Base-by-base conservation (phyloP, 2,888 invertebrate genomes). In the Meliscaeva auricollis region DNA sequence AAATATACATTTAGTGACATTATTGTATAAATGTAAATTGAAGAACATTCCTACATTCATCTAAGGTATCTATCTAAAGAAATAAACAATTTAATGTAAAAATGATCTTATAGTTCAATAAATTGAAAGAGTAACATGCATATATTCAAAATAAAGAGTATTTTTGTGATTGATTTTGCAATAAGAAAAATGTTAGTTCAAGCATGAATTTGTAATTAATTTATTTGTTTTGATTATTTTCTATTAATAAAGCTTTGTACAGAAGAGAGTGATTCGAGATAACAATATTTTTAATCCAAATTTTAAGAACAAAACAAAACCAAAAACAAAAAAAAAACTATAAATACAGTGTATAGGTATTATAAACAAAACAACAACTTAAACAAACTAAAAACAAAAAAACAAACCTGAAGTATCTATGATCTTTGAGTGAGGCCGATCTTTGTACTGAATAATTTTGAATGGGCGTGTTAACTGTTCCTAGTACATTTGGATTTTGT, bases 371-470 rank as follows among this genome's bases (percentile, higher is more conserved):
- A 54, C 68, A 78, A 75, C 35, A 26, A 70, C 56, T 82, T 4
- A 76, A 54, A 73, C 44, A 69, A 46, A 73, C 69, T 50, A 77
- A 79, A 79, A 76, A 82, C 75, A 38, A 80, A 73, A 88, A 88
- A 91, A 91, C 92, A 91, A 91, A 92, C 92, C 92, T 92, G 92
- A 91, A 90, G 89, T 91, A 91, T 90, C 91, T 91, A 90, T 92
- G 91, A 91, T 92, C 92, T 92, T 92, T 92, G 91, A 94, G 93
- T 91, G 94, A 94, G 90, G 94, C 94, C 92, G 94, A 94, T 92
- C 94, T 93, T 92, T 93, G 92, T 89, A 92, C 91, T 90, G 91
- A 91, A 90, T 93, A 93, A 91, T 93, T 93, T 90, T 93, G 93
- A 92, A 93, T 93, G 88, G 91, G 89, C 87, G 91, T 91, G 87